Base-by-base conservation (phyloP, 2,113 vertebrate genomes). In the Verasper variegatus region DNA sequence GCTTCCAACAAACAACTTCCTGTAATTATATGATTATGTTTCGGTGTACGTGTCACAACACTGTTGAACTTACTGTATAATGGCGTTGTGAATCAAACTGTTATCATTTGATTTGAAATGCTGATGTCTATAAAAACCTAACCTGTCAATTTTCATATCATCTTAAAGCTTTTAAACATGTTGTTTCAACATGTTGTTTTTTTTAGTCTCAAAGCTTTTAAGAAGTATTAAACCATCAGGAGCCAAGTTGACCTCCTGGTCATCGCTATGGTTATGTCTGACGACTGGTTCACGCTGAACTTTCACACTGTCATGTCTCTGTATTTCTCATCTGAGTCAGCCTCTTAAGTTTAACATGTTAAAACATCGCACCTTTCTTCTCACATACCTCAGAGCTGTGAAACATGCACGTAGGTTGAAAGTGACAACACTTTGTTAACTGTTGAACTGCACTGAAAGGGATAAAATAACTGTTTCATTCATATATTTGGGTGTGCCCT, bases 331-430 rank as follows among this genome's bases (percentile, higher is more conserved):
- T 69, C 37, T 76, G 70, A 78, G 80, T 79, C 76, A 79, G 55
- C 31, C 59, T 74, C 54, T 69, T 69, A 58, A 49, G 70, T 83
- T 86, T 81, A 64, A 78, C 75, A 51, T 74, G 75, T 78, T 52
- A n/a, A 59, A 74, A 76, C 63, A 68, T 79, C 74, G 78, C 66
- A 51, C n/a, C 15, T 12, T 26, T 47, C 60, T 31, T 61, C 57
- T 69, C 59, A 42, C 68, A 12, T 49, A 6, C 17, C 40, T 20
- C 11, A 37, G 18, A 71, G 21, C 18, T 57, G 78, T 67, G 54
- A 68, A 61, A 70, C 23, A 72, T 58, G 40, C 68, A 60, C 68
- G 13, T 49, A 27, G 65, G 45, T 64, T 14, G 51, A 42, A 76
- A 63, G 10, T n/a, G 8, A 47, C 10, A 23, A 26, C 23, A 42